Base-by-base conservation (phyloP, 2,113 vertebrate species). In the Hippocampus zosterae region DNA sequence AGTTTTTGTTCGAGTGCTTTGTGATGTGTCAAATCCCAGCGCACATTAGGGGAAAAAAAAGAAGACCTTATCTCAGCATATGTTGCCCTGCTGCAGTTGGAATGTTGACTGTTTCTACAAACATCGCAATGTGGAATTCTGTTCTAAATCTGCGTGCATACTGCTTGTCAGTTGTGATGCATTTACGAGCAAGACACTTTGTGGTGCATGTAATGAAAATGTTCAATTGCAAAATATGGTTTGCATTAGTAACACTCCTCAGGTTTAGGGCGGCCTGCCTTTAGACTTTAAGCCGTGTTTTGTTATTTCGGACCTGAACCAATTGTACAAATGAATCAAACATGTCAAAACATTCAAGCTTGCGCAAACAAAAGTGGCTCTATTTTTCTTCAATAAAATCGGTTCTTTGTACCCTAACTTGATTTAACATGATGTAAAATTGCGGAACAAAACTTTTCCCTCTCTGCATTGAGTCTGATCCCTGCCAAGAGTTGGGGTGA, bases 101-200 rank as follows among this genome's bases (percentile, higher is more conserved):
- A 87, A 88, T 89, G 87, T 88, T 87, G 85, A 86, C 85, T 88
- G n/a, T 87, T 90, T 81, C 81, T 81, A 81, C 75, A 86, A 88
- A 88, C 85, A 88, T 85, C 79, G 80, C 81, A 79, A 86, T 89
- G 88, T 88, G 87, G 87, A 89, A 90, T 89, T 90, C 85, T 86
- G 83, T 79, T 85, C 82, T 79, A 84, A 87, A 85, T 88, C 81
- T 60, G 72, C 71, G 80, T 72, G 77, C 77, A 81, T 80, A 57
- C 5, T 78, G 79, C 87, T 87, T 79, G 44, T 80, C 63, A 11
- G 81, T 65, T 69, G 63, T 80, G 77, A 87, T 82, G 73, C 85
- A 85, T 88, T 88, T 89, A 87, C 77, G 75, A 83, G 69, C 75
- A 2, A 66, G 76, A 73, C 72, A 76, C 79, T 81, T 69, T 71